These are phyloP conservation scores for Lerista edwardsae DNA, from an alignment of 2,797 vertebrate genomes.

Conservation along the genomic window DNA sequence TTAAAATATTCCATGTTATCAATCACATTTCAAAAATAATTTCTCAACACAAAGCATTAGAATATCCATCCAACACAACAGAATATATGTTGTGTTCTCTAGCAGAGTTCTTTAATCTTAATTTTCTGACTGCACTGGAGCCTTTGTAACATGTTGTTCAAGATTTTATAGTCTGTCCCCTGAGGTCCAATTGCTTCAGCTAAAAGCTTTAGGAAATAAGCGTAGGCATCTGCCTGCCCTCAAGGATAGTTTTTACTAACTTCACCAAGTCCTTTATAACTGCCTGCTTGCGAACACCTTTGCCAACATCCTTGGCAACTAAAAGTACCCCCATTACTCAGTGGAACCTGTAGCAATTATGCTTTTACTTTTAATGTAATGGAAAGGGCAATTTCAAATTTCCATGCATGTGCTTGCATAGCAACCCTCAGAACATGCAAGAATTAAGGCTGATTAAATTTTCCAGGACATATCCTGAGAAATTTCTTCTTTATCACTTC, in stretches of 20 bases:
- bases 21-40: not conserved
- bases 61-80: not conserved
- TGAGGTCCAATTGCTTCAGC: conserved; percentile 12
- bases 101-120: not conserved
- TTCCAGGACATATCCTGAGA: not conserved
- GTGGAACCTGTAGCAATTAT: conserved; percentile 5
- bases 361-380: conserved; percentile 3
- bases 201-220: conserved; percentile 31
- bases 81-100: not conserved
- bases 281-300: conserved; percentile 11
- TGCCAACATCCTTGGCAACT: conserved; percentile 11
- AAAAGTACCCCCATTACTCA: conserved; percentile 4
- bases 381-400: conserved; percentile 13
- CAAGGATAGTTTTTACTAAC: conserved; percentile 19
- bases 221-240: conserved; percentile 21
- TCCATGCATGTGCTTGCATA: conserved; percentile 3
- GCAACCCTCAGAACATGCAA: not conserved
- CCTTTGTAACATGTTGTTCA: not conserved
- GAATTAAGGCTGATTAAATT: not conserved
- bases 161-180: conserved; percentile 6
- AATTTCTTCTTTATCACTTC: not conserved
- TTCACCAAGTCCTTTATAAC: conserved; percentile 17
- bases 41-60: not conserved
- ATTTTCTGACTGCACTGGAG: not conserved
- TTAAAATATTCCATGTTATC: not conserved